phyloP scores from a whole-genome alignment of 1,140 invertebrate genomes.

The Plectus sambesii region DNA sequence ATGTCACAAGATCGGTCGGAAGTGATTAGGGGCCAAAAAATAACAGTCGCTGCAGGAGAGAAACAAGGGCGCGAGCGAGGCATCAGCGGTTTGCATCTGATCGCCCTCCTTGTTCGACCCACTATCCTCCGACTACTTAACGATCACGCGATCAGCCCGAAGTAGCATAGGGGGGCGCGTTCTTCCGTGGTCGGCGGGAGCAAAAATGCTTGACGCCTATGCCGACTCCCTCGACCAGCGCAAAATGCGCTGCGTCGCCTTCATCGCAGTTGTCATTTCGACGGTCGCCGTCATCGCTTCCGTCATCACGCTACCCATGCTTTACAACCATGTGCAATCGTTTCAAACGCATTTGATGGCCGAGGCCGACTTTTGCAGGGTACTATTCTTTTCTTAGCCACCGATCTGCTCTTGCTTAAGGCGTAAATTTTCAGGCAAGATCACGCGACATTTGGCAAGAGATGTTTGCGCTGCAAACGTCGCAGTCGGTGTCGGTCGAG shows the following conservation, averaged over 20 bases:
- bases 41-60: too few species aligned
- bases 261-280: conserved; percentile 34
- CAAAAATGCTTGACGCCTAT: too few species aligned
- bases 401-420: conserved; percentile 6
- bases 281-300: conserved; percentile 37
- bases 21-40: too few species aligned
- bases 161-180: too few species aligned
- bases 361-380: conserved; percentile 43
- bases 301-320: conserved; percentile 42
- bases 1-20: too few species aligned
- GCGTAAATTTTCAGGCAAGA: conserved; percentile 29
- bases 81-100: too few species aligned
- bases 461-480: conserved; percentile 39
- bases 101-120: too few species aligned
- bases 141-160: too few species aligned
- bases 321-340: conserved; percentile 43
- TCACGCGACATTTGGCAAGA: conserved; percentile 45
- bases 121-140: too few species aligned
- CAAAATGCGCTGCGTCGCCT: conserved; percentile 16
- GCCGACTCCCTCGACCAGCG: conserved; percentile 12
- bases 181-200: too few species aligned
- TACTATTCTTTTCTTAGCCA: too few species aligned
- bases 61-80: too few species aligned
- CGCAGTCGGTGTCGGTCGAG: conserved; percentile 12
- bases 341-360: conserved; percentile 42